Evolutionary conservation across 1,140 invertebrate genomes (phyloP), one percentile per base, ranked within the genome.

Genomic region (Dinothrombium tinctorium): DNA sequence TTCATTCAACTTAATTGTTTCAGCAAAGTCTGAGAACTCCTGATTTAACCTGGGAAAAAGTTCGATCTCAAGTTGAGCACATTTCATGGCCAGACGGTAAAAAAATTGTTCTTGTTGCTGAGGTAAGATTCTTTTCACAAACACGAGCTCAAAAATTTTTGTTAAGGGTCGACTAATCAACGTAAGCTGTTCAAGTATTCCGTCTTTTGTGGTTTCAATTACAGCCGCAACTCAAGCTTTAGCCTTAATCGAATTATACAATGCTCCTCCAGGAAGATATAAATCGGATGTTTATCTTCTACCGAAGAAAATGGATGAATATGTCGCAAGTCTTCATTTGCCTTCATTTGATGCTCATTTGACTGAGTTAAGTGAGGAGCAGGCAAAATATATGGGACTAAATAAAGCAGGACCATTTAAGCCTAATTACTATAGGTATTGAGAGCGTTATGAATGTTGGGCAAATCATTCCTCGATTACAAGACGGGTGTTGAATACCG

Each of bases 231-330:
- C 84, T 33, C 86, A 94, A 64, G 84, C 84, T 11, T 60, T 96
- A 41, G 89, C 89, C 29, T 63, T 95, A 33, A 94, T 95, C 55
- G 89, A 96, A 62, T 64, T 95, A 5, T 95, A 83, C 56, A 94
- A 94, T 65, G 89, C 87, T 8, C 87, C 87, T 11, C 60, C 69
- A 32, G 83, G 84, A 23, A 68, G 87, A 45, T 95, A 96, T 57
- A 95, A 94, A 63, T 77, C 78, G 47, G 89, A 95, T 59, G 87
- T 96, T 31, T 95, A 96, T 60, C 68, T 96, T 42, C 62, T 96
- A 50, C 89, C 89, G 37, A 95, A 95, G 66, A 95, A 94, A 64
- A 94, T 96, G 87, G 81, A 96, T 65, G 89, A 96, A 56, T 95
- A 94, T 61, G 89, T 95, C 8, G 86, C 86, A 6, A 83, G 76